Evolutionary conservation across 2,113 vertebrate genomes (phyloP), one percentile per base, ranked within the genome.

Genomic region (Pantherophis guttatus): DNA sequence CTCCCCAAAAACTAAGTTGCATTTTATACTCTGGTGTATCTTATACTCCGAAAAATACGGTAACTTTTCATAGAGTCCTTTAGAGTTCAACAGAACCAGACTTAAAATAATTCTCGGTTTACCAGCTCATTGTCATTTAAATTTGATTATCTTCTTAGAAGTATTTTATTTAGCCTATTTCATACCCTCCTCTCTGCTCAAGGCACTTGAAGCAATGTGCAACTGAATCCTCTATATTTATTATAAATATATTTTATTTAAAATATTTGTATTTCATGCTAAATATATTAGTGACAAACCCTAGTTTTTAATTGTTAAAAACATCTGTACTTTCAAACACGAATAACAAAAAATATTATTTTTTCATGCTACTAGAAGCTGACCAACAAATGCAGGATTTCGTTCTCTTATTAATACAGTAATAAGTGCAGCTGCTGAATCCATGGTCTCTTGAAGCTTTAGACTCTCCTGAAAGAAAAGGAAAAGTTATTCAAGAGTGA

Each of bases 401-500:
- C 98, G 97, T 91, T 98, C 97, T 95, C 96, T 98, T 95, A 98
- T 97, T 95, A 98, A 94, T 15, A 96, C 91, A 91, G 96, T 57
- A 93, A 97, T 97, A 94, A 98, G 96, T 86, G 93, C 52, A 85
- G 96, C 95, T 39, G 97, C 97, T 95, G 97, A 97, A 93, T 94
- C 95, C 93, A 97, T 89, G 75, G 87, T 97, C 92, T 98, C 97
- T 88, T 97, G 96, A 93, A 97, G 97, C 85, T 96, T 94, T 48
- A 95, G 91, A 54, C 93, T 48, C n/a, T 97, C 97, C 98, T 98
- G 93, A 85, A 93, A 94, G 54, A 94, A 50, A 92, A 65, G 44
- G 6, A 65, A 90, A 89, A 96, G 93, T 15, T 29, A 90, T 26
- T 62, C 5, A 87, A 65, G 13, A 87, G 10, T 44, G 12, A 1